These are phyloP conservation scores for Megalops atlanticus DNA, from an alignment of 2,113 vertebrate genomes.

Conservation along the genomic window DNA sequence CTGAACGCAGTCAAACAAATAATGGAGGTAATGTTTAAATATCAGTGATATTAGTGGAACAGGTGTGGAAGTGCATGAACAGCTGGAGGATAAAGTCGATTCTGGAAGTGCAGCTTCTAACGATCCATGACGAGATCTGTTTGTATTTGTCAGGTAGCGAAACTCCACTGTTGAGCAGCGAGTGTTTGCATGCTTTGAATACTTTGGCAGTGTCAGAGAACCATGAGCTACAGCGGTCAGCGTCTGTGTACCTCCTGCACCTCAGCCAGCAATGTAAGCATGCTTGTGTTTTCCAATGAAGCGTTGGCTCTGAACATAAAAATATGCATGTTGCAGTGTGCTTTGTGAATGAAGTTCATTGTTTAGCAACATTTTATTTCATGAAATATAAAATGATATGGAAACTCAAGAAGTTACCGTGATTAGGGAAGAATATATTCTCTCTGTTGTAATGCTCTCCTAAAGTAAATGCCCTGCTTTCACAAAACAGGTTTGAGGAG, in stretches of 20 bases:
- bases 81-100: too few species aligned
- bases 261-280: conserved; percentile 77
- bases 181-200: conserved; percentile 63
- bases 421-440: not conserved
- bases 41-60: too few species aligned
- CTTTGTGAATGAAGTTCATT: too few species aligned
- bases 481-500: not conserved
- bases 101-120: too few species aligned
- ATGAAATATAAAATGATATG: too few species aligned
- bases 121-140: not conserved
- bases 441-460: not conserved
- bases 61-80: too few species aligned
- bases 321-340: too few species aligned
- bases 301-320: too few species aligned
- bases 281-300: not conserved
- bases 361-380: too few species aligned
- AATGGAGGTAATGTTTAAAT: too few species aligned
- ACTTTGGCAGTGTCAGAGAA: conserved; percentile 73
- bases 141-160: conserved; percentile 56
- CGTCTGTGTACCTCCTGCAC: conserved; percentile 73
- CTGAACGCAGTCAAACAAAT: too few species aligned
- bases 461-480: not conserved
- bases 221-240: conserved; percentile 67
- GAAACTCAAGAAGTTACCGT: too few species aligned
- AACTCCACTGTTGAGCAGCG: conserved; percentile 54